Base-by-base conservation (phyloP, 2,113 vertebrate genomes). In the Xyrauchen texanus region DNA sequence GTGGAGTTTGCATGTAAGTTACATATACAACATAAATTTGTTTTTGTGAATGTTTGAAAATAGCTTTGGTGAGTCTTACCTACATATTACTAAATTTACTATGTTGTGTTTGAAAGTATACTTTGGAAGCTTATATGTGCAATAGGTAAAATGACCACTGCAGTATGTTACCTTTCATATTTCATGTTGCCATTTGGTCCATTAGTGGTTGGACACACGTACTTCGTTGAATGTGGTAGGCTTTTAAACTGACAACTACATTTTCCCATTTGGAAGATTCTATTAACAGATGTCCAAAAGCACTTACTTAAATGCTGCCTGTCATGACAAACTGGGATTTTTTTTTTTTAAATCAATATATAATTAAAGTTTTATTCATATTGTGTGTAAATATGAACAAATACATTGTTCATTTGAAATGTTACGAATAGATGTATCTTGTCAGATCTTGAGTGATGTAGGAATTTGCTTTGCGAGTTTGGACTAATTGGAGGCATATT, bases 1-100 rank as follows among this genome's bases (percentile, higher is more conserved):
- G 94, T 98, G 72, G 94, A 94, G 75, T 98, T 96, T 92, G 95
- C 95, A 88, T 96, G 96, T 97, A 90, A 97, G 95, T 95, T 78
- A 0, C 51, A n/a, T 82, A 64, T 83, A 34, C 21, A 34, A 34
- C 21, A 34, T 34, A 47, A 34, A 34, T 34, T 34, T 34, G 21
- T 3, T 34, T 34, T 34, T 34, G 21, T 34, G 21, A 34, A 34
- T 34, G 21, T 47, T 8, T 6, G n/a, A 51, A 52, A 16, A 60
- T 42, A 34, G 21, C 21, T 34, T 34, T 34, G 21, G 21, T 34
- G 21, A 34, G 21, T 34, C 21, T 34, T 34, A 34, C 21, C 21
- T 34, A 34, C 21, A 34, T 34, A 34, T 34, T 34, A 34, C 21
- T 34, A 34, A 34, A 1, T 34, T 1, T 34, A 34, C 21, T 34